These are phyloP conservation scores for Diloba caeruleocephala DNA, from an alignment of 2,888 invertebrate species.

Conservation along the genomic window DNA sequence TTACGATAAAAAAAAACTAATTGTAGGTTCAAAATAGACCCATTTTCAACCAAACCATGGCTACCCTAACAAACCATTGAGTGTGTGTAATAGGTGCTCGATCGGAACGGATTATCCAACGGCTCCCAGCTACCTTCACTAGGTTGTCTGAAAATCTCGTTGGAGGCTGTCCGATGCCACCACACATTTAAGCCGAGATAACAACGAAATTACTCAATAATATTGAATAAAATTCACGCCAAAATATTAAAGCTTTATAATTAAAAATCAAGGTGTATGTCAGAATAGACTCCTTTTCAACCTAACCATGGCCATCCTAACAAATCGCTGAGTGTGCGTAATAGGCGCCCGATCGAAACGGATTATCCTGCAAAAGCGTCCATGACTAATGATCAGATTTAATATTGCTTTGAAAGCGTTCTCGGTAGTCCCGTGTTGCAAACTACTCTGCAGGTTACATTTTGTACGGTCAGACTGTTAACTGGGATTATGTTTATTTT, in stretches of 20 bases:
- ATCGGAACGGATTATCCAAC: conserved; percentile 67
- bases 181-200: no score
- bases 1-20: no score
- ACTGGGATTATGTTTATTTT: no score
- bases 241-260: no score
- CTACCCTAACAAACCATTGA: conserved; percentile 51
- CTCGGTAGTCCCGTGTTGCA: conserved; percentile 29
- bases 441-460: conserved; percentile 31
- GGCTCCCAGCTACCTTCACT: no score
- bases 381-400: conserved; percentile 73
- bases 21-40: not conserved
- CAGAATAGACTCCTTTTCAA: not conserved
- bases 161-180: no score
- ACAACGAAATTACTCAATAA: no score
- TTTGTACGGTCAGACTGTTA: conserved; percentile 24
- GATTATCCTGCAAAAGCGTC: conserved; percentile 68
- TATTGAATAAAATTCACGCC: no score
- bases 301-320: conserved; percentile 19
- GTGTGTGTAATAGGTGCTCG: conserved; percentile 57
- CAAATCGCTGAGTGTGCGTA: conserved; percentile 60
- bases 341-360: conserved; percentile 59
- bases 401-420: conserved; percentile 60
- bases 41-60: conserved; percentile 17
- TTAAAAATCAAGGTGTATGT: no score
- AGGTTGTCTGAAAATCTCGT: no score